Conservation (phyloP, 2,797 vertebrate genomes). For the Argentina silus region DNA sequence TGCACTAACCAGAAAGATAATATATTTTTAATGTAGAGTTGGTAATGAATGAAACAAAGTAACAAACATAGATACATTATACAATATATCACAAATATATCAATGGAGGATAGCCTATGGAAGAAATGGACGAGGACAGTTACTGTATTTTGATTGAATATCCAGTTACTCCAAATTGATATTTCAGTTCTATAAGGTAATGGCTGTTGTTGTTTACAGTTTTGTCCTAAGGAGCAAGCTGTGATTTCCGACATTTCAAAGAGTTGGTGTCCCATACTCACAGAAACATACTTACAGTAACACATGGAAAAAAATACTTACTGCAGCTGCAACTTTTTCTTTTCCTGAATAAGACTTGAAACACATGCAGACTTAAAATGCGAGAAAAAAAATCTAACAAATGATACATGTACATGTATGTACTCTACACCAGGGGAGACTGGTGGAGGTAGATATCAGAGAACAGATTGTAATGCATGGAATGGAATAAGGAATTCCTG, state of each 20-base stretch:
- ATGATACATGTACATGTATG: slow-evolving; percentile 41
- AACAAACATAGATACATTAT: slow-evolving; percentile 41
- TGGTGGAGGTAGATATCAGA: too few species aligned
- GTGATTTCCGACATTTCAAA: slow-evolving; percentile 22
- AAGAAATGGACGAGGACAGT: slow-evolving; percentile 13
- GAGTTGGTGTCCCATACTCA: slow-evolving; percentile 27
- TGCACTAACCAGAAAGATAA: slow-evolving; percentile 70
- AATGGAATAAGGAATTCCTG: too few species aligned
- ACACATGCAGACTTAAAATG: slow-evolving; percentile 63
- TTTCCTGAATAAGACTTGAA: slow-evolving; percentile 81
- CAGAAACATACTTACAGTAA: slow-evolving; percentile 38
- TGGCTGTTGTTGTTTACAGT: not conserved
- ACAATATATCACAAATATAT: slow-evolving; percentile 37
- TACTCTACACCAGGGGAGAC: not conserved
- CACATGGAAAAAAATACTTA: slow-evolving; percentile 48
- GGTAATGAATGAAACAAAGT: slow-evolving; percentile 68
- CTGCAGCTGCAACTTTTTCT: slow-evolving; percentile 65
- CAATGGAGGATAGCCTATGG: slow-evolving; percentile 25
- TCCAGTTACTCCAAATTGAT: slow-evolving; percentile 19
- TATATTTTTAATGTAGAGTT: slow-evolving; percentile 80
- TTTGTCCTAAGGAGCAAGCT: slow-evolving; percentile 25
- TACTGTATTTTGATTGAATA: slow-evolving; percentile 19
- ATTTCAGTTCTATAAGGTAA: slow-evolving; percentile 19
- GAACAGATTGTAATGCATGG: too few species aligned
- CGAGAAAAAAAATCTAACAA: slow-evolving; percentile 44